phyloP scores from a whole-genome alignment of 1,140 invertebrate species.

The Lepidurus packardi region DNA sequence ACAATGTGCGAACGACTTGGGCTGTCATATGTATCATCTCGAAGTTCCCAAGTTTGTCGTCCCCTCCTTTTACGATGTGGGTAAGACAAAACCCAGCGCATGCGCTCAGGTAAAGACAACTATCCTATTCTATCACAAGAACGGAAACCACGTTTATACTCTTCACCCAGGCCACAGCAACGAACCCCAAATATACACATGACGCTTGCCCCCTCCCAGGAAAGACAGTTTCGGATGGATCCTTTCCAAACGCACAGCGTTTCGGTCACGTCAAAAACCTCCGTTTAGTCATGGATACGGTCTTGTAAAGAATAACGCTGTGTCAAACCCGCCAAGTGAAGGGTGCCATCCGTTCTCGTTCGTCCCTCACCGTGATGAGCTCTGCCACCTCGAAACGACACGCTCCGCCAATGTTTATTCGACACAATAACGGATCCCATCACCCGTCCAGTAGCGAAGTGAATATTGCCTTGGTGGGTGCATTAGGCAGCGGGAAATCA shows the following conservation, averaged over 20 bases:
- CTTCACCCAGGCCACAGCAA: background rate
- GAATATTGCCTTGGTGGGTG: constrained; percentile 44
- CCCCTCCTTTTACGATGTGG: background rate
- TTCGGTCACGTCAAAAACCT: background rate
- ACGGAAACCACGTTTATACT: constrained; percentile 3
- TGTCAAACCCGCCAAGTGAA: background rate
- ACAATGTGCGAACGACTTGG: too few relatives aligned
- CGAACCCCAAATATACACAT: constrained; percentile 5
- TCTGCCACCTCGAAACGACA: constrained; percentile 26
- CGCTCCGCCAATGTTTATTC: constrained; percentile 28
- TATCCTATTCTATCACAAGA: background rate
- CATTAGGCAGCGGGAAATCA: constrained; percentile 44
- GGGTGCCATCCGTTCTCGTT: background rate
- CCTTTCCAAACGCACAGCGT: constrained; percentile 11
- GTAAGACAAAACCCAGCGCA: background rate
- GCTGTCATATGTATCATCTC: too few relatives aligned
- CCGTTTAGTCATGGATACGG: constrained; percentile 21
- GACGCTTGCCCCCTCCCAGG: background rate
- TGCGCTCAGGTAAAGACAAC: background rate
- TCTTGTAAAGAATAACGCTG: constrained; percentile 12
- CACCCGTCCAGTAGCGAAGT: constrained; percentile 33
- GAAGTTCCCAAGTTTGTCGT: too few relatives aligned
- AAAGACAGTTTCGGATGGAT: constrained; percentile 15
- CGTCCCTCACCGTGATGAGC: constrained; percentile 8
- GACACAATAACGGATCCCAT: constrained; percentile 30